phyloP scores from a whole-genome alignment of 2,797 vertebrate genomes.

The Anolis apletophallus region DNA sequence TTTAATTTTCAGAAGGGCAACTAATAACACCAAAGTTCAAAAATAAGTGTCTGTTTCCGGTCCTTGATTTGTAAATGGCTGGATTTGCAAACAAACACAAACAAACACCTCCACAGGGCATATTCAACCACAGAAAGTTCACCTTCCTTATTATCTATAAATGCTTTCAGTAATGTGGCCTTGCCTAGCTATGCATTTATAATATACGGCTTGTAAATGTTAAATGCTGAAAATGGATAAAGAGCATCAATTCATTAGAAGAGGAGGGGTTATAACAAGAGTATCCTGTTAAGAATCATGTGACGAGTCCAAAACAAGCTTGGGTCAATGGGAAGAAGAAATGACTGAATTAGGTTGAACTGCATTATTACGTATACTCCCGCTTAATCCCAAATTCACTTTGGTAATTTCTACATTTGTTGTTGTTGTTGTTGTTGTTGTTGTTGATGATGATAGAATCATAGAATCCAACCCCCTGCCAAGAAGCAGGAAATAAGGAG shows the following conservation, averaged over 20 bases:
- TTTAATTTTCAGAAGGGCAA: constrained; percentile 27
- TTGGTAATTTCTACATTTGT: background rate
- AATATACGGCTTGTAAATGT: background rate
- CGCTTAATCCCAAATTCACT: background rate
- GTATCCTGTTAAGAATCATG: background rate
- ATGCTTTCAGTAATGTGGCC: background rate
- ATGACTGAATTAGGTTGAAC: background rate
- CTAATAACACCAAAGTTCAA: constrained; percentile 23
- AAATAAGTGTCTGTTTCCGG: constrained; percentile 19
- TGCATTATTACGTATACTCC: background rate
- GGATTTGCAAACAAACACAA: constrained; percentile 16
- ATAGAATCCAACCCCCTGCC: too few species aligned
- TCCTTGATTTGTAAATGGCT: constrained; percentile 39
- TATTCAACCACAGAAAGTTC: constrained; percentile 6
- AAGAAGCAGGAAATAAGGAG: too few species aligned
- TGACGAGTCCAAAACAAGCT: background rate
- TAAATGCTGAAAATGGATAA: background rate
- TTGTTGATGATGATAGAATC: too few species aligned
- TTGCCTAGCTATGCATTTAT: background rate
- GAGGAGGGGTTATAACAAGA: background rate
- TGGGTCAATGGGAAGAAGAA: background rate
- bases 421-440: too few species aligned
- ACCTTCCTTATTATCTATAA: background rate
- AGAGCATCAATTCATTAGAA: background rate
- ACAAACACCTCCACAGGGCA: background rate